Evolutionary conservation across 1,140 invertebrate genomes (phyloP), one percentile per base, ranked within the genome.

Genomic region (Aphis craccivora): DNA sequence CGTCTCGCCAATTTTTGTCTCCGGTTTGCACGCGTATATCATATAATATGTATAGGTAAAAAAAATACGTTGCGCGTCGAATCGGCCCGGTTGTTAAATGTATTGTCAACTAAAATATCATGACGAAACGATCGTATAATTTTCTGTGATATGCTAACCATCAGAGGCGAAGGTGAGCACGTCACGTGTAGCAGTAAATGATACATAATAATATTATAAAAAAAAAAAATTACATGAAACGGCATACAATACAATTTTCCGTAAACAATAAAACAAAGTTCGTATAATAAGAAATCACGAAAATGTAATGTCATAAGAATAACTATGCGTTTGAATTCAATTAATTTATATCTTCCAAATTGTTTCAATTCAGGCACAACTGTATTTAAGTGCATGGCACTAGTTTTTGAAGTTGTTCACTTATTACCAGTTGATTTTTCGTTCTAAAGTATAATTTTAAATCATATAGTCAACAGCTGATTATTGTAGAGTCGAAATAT

Each of bases 91-190:
- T 51, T 51, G 48, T 51, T 51, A 25, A 51, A 88, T 88, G 86
- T 88, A 88, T 88, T 51, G 86, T 53, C 53, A 51, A 88, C 84
- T 87, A 37, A 67, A 67, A 67, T 81, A 81, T 37, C 35, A 48
- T 87, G 25, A 87, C 43, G 43, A n/a, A 87, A 87, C 43, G 43
- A 48, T 48, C n/a, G 25, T 0, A 30, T 87, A n/a, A 48, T 87
- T 87, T 87, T 1, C 14, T 84, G n/a, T 25, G 9, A n/a, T 67
- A 67, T n/a, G 30, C 60, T n/a, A 67, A 67, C 60, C 30, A 14
- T 11, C 30, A 9, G 45, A 11, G 14, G 30, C 30, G 81, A 37
- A 23, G 81, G 22, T 37, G 43, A 30, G 30, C 18, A 48, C 43
- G 84, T 48, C 43, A n/a, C 43, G 9, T 45, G 43, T 14, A n/a